Evolutionary conservation across 1,140 invertebrate genomes (phyloP), one percentile per base, ranked within the genome.

Genomic region (Tetragnatha versicolor): DNA sequence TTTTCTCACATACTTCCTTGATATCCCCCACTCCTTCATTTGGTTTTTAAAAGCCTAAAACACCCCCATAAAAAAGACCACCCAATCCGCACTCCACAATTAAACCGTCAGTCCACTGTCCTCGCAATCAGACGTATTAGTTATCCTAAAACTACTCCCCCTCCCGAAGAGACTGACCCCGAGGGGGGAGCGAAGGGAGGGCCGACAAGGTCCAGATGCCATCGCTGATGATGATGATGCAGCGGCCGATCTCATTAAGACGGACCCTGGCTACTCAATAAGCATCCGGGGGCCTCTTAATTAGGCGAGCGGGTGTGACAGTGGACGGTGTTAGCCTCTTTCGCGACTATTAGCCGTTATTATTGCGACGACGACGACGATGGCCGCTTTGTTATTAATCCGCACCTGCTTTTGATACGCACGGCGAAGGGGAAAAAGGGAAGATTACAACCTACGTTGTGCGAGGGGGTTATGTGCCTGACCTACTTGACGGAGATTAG

Each of bases 211-310:
- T 75, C 45, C 72, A 63, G 72, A 61, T 75, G 72, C 72, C 72
- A 75, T 61, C 72, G 55, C 37, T 61, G 72, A 75, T 75, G 72
- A 75, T 75, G 55, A 61, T 63, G 55, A 61, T 75, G 63, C 72
- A 75, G 63, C 72, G 72, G 72, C 72, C 58, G 63, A n/a, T 75
- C 72, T 75, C 72, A 75, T 75, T 75, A 75, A 63, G 72, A 75
- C 63, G 72, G 72, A 75, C 72, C 63, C 33, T 27, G 72, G 72
- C 72, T 75, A 75, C 72, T 75, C 72, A 75, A 75, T 75, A 75
- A 75, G 72, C 72, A 63, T 61, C 72, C 72, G n/a, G 58, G 72
- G 39, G 14, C 31, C 53, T 42, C 63, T 75, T 75, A 75, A 75
- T 75, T 75, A 75, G 58, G 58, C 55, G 72, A 75, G 45, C 72